Percentiles rank a stretch among this genome's conserved stretches.
Evolutionary conservation across 2,888 invertebrate species (phyloP).

Genomic region (Morinoia aosen): DNA sequence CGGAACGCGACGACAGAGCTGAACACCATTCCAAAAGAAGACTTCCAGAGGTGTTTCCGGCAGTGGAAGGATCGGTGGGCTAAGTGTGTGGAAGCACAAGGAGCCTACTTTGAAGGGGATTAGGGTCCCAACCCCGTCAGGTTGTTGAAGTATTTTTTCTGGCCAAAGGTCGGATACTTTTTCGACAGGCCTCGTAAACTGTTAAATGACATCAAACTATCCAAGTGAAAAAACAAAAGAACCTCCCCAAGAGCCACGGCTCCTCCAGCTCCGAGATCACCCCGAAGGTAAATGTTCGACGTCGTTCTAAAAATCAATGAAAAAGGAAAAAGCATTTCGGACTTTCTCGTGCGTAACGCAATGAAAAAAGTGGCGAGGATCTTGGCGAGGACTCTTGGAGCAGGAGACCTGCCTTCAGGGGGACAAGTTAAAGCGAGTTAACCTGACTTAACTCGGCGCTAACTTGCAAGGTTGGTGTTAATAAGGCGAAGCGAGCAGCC

Average conservation of each 20-base stretch:
- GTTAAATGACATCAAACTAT: neutral
- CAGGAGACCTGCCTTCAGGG: neutral
- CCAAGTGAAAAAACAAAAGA: neutral
- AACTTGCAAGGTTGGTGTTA: constrained; percentile 12
- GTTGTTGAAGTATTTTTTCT: no score
- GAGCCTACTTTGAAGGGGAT: no score
- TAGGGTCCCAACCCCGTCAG: no score
- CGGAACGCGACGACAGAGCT: no score
- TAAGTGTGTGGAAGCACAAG: no score
- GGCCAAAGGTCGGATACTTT: no score
- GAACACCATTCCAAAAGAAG: no score
- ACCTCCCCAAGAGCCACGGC: neutral
- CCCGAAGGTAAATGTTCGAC: neutral
- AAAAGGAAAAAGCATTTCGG: neutral
- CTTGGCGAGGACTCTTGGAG: neutral
- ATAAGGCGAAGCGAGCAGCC: neutral
- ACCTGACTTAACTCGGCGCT: constrained; percentile 3
- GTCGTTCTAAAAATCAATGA: neutral
- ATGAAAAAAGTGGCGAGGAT: neutral
- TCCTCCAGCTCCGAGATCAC: neutral
- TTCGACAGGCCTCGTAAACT: no score
- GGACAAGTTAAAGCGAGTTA: constrained; percentile 12
- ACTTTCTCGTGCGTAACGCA: neutral
- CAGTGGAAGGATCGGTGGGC: no score
- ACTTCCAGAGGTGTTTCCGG: no score